These are phyloP conservation scores for Melanostigma gelatinosum DNA, from an alignment of 2,113 vertebrate genomes.

Conservation along the genomic window DNA sequence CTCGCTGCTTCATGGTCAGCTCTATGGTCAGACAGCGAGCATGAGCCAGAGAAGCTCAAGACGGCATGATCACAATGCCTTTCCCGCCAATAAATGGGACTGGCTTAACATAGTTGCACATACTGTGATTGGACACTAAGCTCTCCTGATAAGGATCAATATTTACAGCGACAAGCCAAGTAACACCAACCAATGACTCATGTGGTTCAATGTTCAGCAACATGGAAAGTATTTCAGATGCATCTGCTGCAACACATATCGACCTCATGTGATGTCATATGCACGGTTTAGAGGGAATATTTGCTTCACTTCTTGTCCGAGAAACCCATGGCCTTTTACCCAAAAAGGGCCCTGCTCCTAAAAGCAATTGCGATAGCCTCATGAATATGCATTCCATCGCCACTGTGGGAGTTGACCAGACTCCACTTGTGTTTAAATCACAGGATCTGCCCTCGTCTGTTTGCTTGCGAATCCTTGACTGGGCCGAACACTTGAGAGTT, in stretches of 20 bases:
- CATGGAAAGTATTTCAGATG: background rate
- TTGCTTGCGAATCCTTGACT: constrained; percentile 46
- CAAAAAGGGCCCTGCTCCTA: constrained; percentile 35
- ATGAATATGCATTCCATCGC: constrained; percentile 75
- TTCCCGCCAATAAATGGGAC: constrained; percentile 44
- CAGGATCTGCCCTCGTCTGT: constrained; percentile 8
- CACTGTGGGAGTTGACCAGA: constrained; percentile 60
- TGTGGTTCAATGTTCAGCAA: constrained; percentile 29
- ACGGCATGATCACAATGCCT: constrained; percentile 29
- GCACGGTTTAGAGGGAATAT: constrained; percentile 28
- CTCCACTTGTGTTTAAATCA: constrained; percentile 66
- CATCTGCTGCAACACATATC: background rate
- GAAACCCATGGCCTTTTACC: constrained; percentile 58
- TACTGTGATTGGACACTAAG: constrained; percentile 30
- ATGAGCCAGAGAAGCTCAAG: constrained; percentile 26
- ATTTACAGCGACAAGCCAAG: constrained; percentile 17
- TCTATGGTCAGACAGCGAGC: constrained; percentile 20
- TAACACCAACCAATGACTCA: constrained; percentile 6
- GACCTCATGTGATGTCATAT: constrained; percentile 52
- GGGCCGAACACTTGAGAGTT: constrained; percentile 10
- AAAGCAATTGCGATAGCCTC: constrained; percentile 13
- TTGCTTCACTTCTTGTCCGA: constrained; percentile 10
- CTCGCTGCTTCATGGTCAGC: background rate
- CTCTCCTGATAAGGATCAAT: constrained; percentile 65
- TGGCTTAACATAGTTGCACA: background rate